Evolutionary conservation across 1,140 invertebrate species (phyloP).

Genomic region (Nautilus pompilius): DNA sequence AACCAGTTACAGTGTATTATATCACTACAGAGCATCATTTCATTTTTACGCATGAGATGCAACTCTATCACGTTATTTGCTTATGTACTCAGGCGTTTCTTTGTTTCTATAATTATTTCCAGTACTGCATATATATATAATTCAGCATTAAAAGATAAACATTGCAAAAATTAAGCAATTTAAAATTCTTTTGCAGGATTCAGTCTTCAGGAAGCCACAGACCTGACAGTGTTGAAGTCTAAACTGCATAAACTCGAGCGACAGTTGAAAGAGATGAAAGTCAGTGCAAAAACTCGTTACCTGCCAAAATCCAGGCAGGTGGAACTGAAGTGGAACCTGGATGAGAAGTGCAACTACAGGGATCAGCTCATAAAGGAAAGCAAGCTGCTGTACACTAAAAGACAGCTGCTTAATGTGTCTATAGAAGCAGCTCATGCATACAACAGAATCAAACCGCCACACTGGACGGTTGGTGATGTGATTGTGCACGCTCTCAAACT

Average conservation of each 20-base stretch:
- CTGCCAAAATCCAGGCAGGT: conserved; percentile 41
- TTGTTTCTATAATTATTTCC: no score
- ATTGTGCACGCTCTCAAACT: conserved; percentile 37
- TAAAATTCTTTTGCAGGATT: conserved; percentile 36
- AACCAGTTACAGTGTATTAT: no score
- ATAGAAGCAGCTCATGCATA: conserved; percentile 48
- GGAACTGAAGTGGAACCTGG: conserved; percentile 43
- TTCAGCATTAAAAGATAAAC: no score
- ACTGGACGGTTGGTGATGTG: conserved; percentile 52
- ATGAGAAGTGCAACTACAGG: conserved; percentile 35
- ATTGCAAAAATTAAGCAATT: no score
- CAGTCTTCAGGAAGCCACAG: conserved; percentile 46
- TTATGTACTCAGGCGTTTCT: no score
- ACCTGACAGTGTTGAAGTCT: conserved; percentile 36
- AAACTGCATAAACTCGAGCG: conserved; percentile 44
- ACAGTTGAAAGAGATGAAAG: conserved; percentile 48
- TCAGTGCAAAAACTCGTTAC: conserved; percentile 45
- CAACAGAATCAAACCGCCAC: conserved; percentile 47
- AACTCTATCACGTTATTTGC: no score
- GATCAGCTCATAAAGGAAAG: conserved; percentile 42
- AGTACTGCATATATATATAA: no score
- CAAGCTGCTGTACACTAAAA: conserved; percentile 35
- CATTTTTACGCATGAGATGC: no score
- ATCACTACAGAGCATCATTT: no score
- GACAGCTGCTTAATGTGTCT: conserved; percentile 43